Evolutionary conservation across 2,113 vertebrate genomes (phyloP).

Genomic region (Carassius auratus): DNA sequence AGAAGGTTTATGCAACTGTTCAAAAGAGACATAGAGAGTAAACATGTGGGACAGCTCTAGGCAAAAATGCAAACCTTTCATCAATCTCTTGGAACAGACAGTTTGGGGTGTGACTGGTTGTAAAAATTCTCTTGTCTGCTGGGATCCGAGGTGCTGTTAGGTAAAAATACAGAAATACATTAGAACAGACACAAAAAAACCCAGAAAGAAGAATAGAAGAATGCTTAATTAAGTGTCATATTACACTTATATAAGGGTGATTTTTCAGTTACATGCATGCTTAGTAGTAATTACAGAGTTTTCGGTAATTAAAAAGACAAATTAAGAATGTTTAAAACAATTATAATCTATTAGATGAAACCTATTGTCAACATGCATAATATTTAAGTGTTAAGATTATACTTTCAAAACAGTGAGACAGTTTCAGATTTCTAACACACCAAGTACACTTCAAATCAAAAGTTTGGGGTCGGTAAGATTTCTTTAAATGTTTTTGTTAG

Average conservation of each 20-base stretch:
- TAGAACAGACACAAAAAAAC: neutral
- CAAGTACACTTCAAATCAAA: too few species aligned
- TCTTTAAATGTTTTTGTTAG: too few species aligned
- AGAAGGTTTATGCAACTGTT: neutral
- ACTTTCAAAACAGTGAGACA: neutral
- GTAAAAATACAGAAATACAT: neutral
- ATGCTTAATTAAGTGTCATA: neutral
- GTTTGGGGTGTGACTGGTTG: constrained; percentile 86
- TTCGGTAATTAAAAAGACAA: neutral
- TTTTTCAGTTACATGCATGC: neutral
- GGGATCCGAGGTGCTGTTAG: constrained; percentile 85
- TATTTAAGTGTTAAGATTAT: neutral
- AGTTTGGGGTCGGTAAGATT: too few species aligned
- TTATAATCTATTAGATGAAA: neutral
- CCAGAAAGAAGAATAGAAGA: neutral
- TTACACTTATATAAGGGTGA: neutral
- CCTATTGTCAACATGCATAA: neutral
- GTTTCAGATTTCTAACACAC: too few species aligned
- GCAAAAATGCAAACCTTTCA: constrained; percentile 74
- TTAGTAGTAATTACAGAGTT: neutral
- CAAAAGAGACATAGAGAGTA: neutral
- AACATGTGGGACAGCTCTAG: neutral
- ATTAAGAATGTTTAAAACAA: neutral
- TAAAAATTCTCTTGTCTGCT: constrained; percentile 87
- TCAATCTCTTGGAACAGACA: constrained; percentile 91